Conservation (phyloP, 2,797 vertebrate species). For the Erithacus rubecula region DNA sequence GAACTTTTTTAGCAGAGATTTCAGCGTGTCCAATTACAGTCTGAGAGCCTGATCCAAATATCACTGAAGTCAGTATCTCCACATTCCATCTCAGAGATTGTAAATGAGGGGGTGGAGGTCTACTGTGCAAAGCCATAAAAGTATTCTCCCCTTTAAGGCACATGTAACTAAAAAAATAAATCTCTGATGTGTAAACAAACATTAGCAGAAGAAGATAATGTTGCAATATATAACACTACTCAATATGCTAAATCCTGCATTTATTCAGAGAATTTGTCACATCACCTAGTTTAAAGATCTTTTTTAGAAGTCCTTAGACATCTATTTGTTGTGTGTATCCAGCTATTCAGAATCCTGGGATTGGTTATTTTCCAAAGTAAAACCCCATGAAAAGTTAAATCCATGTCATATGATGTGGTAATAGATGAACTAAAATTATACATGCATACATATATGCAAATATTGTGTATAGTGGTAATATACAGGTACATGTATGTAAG, state of each 20-base stretch:
- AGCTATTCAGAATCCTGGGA: background rate
- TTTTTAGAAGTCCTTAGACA: background rate
- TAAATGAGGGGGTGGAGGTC: slow-evolving; percentile 4
- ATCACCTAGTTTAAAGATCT: background rate
- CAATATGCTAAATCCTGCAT: background rate
- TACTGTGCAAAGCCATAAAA: background rate
- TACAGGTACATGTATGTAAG: background rate
- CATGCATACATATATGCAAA: background rate
- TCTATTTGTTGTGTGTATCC: background rate
- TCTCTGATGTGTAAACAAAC: background rate
- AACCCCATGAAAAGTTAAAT: background rate
- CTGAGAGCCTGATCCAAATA: slow-evolving; percentile 7
- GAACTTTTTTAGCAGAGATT: background rate
- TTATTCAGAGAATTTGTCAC: background rate
- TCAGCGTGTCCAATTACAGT: background rate
- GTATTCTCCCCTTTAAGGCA: background rate
- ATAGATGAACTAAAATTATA: background rate
- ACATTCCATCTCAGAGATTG: slow-evolving; percentile 31
- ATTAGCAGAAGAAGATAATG: background rate
- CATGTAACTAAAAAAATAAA: background rate
- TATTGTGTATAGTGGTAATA: background rate
- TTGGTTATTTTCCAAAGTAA: background rate
- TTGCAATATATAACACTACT: background rate
- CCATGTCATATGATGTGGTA: background rate
- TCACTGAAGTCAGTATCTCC: slow-evolving; percentile 12